phyloP scores from a whole-genome alignment of 2,888 invertebrate genomes.

The Lepidocyrtoides sp. region DNA sequence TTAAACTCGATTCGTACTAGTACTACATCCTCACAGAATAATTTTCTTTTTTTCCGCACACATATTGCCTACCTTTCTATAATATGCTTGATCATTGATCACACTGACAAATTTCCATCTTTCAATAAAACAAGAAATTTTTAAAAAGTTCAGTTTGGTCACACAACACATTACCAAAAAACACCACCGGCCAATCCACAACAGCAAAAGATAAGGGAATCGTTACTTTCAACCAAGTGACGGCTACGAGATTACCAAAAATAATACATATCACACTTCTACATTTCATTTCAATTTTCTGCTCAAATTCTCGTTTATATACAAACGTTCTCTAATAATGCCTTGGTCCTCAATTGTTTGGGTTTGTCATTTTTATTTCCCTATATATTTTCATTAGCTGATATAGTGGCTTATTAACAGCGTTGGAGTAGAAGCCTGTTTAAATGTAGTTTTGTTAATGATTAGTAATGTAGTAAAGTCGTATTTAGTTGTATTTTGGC shows the following conservation, averaged over 20 bases:
- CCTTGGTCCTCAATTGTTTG: conserved; percentile 62
- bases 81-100: too few relatives aligned
- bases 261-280: neutral
- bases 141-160: neutral
- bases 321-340: neutral
- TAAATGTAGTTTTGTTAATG: neutral
- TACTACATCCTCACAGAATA: too few relatives aligned
- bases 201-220: too few relatives aligned
- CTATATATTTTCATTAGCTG: neutral
- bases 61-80: too few relatives aligned
- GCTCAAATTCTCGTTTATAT: neutral
- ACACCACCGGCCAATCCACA: neutral
- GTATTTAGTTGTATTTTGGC: neutral
- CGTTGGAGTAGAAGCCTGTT: neutral
- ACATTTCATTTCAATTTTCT: neutral
- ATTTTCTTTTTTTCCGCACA: too few relatives aligned
- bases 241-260: neutral
- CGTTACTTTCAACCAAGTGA: neutral
- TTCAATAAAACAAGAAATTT: too few relatives aligned
- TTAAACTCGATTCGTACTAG: too few relatives aligned
- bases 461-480: too few relatives aligned
- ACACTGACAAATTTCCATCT: too few relatives aligned
- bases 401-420: neutral
- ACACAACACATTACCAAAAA: neutral
- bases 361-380: conserved; percentile 58